Percentiles rank a stretch among this genome's conserved stretches.
Conservation (phyloP, 2,113 vertebrate genomes). For the Oryzias melastigma region DNA sequence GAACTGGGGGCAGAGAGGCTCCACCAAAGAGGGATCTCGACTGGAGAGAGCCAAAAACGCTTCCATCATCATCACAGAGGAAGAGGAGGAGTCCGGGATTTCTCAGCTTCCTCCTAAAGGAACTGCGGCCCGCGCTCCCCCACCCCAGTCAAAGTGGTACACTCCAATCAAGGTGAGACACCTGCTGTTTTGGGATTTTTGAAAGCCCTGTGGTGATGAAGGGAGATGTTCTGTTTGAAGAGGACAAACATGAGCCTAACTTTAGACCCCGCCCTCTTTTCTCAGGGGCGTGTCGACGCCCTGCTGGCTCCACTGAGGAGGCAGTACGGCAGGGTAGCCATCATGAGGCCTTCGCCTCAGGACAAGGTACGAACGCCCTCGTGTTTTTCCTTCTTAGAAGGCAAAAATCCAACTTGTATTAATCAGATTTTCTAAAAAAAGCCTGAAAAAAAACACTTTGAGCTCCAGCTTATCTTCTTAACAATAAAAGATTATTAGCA, state of each 20-base stretch:
- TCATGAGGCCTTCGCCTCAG: slow-evolving; percentile 92
- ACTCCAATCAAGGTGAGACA: slow-evolving; percentile 90
- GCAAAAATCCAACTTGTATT: not conserved
- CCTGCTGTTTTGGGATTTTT: not conserved
- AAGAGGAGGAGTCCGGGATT: slow-evolving; percentile 78
- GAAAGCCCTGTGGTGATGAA: not conserved
- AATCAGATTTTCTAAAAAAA: too few species aligned
- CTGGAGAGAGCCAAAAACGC: slow-evolving; percentile 94
- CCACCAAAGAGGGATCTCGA: slow-evolving; percentile 93
- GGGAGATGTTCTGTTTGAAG: not conserved
- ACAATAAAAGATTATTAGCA: too few species aligned
- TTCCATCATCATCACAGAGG: slow-evolving; percentile 87
- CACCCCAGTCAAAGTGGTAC: slow-evolving; percentile 88
- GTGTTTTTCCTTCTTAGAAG: not conserved
- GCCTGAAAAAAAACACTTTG: not conserved
- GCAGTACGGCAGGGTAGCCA: slow-evolving; percentile 92
- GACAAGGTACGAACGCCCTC: slow-evolving; percentile 81
- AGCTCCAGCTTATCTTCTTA: too few species aligned
- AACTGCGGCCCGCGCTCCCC: slow-evolving; percentile 74
- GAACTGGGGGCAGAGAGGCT: slow-evolving; percentile 96
- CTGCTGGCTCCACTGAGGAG: slow-evolving; percentile 85
- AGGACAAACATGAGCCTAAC: not conserved
- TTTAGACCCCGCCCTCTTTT: not conserved
- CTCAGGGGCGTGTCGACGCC: slow-evolving; percentile 89
- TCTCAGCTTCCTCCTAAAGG: slow-evolving; percentile 75